Conservation (phyloP, 2,888 invertebrate genomes). For the Prenolepis imparis region DNA sequence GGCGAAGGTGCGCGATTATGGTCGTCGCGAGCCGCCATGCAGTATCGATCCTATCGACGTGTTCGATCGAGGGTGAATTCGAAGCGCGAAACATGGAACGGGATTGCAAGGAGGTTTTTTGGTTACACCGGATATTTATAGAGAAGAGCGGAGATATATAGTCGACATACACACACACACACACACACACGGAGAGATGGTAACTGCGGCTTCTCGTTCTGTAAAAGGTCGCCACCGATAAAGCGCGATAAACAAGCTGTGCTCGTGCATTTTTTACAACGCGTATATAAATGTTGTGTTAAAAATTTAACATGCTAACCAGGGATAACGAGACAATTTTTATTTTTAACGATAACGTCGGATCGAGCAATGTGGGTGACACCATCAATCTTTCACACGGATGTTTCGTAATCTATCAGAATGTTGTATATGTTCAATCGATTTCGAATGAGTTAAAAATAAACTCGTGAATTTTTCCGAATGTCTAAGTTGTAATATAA, state of each 20-base stretch:
- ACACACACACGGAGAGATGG: background rate
- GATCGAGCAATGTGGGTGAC: background rate
- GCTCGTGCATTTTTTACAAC: conserved; percentile 38
- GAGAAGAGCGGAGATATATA: conserved; percentile 5
- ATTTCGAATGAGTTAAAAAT: background rate
- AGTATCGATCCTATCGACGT: conserved; percentile 40
- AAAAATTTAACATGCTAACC: conserved; percentile 34
- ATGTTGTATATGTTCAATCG: conserved; percentile 18
- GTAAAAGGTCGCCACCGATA: conserved; percentile 45
- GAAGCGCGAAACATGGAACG: conserved; percentile 34
- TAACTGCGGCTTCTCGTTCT: background rate
- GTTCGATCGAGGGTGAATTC: conserved; percentile 49
- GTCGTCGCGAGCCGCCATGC: conserved; percentile 13
- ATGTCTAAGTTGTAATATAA: background rate
- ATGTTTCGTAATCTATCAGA: background rate
- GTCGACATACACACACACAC: background rate
- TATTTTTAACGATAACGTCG: conserved; percentile 18
- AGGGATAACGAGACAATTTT: conserved; percentile 28
- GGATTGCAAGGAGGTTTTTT: conserved; percentile 42
- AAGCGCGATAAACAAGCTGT: conserved; percentile 40
- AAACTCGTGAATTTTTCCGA: background rate
- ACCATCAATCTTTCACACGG: conserved; percentile 18
- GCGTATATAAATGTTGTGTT: conserved; percentile 18
- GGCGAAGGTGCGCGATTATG: conserved; percentile 47
- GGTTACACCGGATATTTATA: conserved; percentile 41